Percentiles rank a stretch among this genome's conserved stretches.
Conservation (phyloP, 2,113 vertebrate genomes). For the Ramphastos sulfuratus region DNA sequence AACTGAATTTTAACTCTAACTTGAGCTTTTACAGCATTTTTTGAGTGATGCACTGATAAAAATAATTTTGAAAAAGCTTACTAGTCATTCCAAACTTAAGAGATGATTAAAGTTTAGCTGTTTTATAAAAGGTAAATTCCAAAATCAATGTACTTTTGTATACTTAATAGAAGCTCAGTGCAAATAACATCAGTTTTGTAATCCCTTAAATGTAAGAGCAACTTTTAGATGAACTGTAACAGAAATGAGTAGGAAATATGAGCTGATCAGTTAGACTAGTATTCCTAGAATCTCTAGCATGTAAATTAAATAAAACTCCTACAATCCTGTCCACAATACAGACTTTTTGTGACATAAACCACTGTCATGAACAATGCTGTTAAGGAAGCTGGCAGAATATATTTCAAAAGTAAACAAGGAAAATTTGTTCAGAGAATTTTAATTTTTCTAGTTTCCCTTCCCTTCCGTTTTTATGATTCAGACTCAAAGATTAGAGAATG, state of each 20-base stretch:
- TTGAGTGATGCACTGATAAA: background rate
- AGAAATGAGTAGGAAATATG: background rate
- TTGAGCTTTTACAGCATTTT: background rate
- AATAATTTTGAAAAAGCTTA: background rate
- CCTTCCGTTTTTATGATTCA: background rate
- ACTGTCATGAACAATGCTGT: background rate
- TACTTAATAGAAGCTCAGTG: background rate
- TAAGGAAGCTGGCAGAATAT: background rate
- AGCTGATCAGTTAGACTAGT: background rate
- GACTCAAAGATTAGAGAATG: background rate
- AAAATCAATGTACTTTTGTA: background rate
- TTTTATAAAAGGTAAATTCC: background rate
- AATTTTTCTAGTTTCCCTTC: background rate
- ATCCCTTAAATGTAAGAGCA: background rate
- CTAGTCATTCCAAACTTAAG: background rate
- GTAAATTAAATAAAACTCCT: background rate
- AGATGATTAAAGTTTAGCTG: background rate
- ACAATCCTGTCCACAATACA: background rate
- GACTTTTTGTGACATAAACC: background rate
- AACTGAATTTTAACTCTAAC: background rate
- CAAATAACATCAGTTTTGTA: background rate
- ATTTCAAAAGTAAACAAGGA: background rate
- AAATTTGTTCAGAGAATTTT: background rate
- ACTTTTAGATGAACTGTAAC: background rate
- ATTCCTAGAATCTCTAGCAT: background rate